Base-by-base conservation (phyloP, 1,140 invertebrate genomes). In the Dinoponera quadriceps region DNA sequence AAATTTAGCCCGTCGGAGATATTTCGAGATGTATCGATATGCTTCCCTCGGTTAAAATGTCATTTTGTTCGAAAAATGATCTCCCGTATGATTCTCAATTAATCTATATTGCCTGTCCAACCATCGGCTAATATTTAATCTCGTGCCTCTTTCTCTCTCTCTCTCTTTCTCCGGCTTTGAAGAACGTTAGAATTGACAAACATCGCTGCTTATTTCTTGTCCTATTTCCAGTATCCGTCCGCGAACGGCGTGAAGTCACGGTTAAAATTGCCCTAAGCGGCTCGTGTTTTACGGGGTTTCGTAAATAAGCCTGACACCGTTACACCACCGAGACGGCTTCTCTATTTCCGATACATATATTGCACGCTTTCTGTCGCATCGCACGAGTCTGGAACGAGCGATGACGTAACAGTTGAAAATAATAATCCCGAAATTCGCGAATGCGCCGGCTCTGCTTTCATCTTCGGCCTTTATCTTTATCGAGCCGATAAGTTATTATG, bases 281-380 rank as follows among this genome's bases (percentile, higher is more conserved):
- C 1, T 48, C 18, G 13, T 18, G 13, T 55, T 18, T 38, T 51
- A 38, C 49, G 78, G 38, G 18, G 51, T 69, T 87, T 74, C 74
- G 75, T 78, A 89, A 89, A 89, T 89, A 89, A 89, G 83, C 78
- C 82, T 85, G 83, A 85, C 69, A 51, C 54, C 72, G 44, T 51
- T 80, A 75, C 38, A 44, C 63, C 60, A 20, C n/a, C n/a, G 27
- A 11, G 69, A 69, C 33, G 14, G 33, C 44, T 57, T 78, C 7
- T 18, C 49, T 55, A 57, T 71, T 80, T 71, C 33, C 69, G 75
- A 80, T 71, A 68, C 27, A 38, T 54, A 55, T 69, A 57, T 80
- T 57, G 44, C 44, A 69, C 29, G 14, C 51, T 25, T 57, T 71
- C 57, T 44, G 33, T 71, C 38, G 14, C 3, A 57, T 57, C 33